Conservation (phyloP, 2,113 vertebrate genomes). For the Bettongia penicillata region DNA sequence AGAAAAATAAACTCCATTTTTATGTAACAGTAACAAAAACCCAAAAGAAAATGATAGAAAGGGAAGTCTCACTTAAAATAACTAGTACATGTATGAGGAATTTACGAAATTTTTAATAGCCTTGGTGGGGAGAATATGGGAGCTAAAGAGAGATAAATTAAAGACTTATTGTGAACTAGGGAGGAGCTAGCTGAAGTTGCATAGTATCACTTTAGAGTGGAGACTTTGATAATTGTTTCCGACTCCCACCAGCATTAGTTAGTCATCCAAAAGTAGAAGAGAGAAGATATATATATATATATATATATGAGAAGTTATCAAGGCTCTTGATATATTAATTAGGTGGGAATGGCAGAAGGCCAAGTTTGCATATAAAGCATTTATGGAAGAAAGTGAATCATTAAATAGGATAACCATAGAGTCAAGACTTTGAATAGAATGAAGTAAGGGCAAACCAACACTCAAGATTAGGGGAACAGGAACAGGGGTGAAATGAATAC, state of each 20-base stretch:
- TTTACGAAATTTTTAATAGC: not conserved
- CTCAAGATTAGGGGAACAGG: not conserved
- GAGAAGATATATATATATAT: too few species aligned
- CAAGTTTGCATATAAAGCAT: not conserved
- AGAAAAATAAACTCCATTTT: not conserved
- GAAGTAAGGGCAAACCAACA: not conserved
- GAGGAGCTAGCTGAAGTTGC: not conserved
- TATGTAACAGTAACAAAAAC: not conserved
- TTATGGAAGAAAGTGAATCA: not conserved
- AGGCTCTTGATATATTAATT: not conserved
- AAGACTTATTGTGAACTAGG: not conserved
- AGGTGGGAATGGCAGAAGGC: not conserved
- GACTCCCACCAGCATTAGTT: too few species aligned
- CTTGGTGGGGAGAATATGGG: not conserved
- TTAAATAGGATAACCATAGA: not conserved
- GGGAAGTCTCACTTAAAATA: not conserved
- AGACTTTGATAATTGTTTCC: too few species aligned
- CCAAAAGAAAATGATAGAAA: not conserved
- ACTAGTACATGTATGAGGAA: fast-evolving
- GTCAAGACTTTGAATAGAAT: not conserved
- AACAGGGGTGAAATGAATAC: not conserved
- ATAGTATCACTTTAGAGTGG: not conserved
- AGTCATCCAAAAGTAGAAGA: not conserved
- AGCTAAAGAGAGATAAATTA: not conserved
- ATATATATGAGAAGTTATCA: not conserved